Conservation (phyloP, 2,113 vertebrate species). For the Labeo catla region DNA sequence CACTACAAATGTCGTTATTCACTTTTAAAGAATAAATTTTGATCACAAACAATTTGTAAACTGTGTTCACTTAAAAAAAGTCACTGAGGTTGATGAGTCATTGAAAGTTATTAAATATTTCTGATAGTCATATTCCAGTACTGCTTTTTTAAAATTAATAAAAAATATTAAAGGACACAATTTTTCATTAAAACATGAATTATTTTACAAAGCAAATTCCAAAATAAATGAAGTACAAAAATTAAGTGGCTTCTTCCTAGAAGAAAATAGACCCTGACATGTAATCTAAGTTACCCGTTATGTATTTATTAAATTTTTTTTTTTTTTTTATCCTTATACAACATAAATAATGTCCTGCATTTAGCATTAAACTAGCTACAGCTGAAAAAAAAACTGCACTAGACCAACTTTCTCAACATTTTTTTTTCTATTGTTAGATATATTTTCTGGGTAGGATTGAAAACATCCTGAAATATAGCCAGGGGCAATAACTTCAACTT, state of each 20-base stretch:
- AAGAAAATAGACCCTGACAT: no score
- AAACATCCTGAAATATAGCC: background rate
- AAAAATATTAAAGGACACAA: background rate
- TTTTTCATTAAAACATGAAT: no score
- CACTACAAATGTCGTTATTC: constrained; percentile 74
- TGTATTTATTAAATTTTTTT: no score
- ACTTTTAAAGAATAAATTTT: constrained; percentile 74
- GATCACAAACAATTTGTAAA: constrained; percentile 60
- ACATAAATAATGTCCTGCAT: no score
- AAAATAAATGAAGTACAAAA: background rate
- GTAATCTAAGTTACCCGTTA: no score
- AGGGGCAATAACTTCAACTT: background rate
- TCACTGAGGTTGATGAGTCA: background rate
- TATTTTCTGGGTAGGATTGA: no score
- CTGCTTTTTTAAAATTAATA: background rate
- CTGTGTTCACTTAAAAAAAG: background rate
- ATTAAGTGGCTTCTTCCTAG: background rate
- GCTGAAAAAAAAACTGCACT: no score
- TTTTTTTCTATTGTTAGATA: no score
- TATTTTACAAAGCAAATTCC: background rate
- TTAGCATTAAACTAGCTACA: no score
- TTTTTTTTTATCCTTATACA: no score
- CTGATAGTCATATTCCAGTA: background rate
- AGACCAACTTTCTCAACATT: no score
- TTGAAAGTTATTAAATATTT: background rate